A percentile compares a stretch with the other conserved stretches of the same genome.
phyloP scores from a whole-genome alignment of 2,888 invertebrate genomes.

The Zele albiditarsus region DNA sequence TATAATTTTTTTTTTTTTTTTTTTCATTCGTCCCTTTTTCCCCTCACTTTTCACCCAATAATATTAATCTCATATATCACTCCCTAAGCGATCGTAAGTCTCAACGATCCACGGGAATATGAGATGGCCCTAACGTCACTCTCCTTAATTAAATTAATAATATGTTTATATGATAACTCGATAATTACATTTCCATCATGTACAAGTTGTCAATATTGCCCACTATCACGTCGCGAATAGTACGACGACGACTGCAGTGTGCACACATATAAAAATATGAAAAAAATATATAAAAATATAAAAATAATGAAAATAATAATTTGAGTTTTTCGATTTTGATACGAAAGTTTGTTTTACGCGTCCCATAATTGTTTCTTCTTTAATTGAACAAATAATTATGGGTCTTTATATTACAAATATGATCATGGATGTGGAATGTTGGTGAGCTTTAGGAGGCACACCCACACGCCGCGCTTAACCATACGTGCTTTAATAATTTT shows the following conservation, averaged over 20 bases:
- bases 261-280: constrained; percentile 11
- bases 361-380: constrained; percentile 38
- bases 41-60: constrained; percentile 23
- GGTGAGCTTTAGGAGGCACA: constrained; percentile 59
- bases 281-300: background rate
- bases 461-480: constrained; percentile 67
- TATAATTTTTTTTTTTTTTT: background rate
- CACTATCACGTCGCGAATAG: background rate
- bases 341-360: constrained; percentile 37
- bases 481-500: constrained; percentile 58
- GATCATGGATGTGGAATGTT: constrained; percentile 24
- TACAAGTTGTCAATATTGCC: constrained; percentile 5
- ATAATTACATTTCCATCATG: background rate
- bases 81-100: constrained; percentile 27
- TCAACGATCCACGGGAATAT: constrained; percentile 24
- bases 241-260: constrained; percentile 22
- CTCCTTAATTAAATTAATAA: background rate
- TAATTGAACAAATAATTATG: constrained; percentile 42
- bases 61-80: constrained; percentile 35
- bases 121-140: constrained; percentile 22
- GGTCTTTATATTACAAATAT: constrained; percentile 13
- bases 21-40: constrained; percentile 23
- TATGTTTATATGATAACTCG: constrained; percentile 11
- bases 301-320: constrained; percentile 15
- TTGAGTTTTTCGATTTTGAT: constrained; percentile 30